These are phyloP conservation scores for Corythornis vintsioides DNA, from an alignment of 2,113 vertebrate genomes.

Conservation along the genomic window DNA sequence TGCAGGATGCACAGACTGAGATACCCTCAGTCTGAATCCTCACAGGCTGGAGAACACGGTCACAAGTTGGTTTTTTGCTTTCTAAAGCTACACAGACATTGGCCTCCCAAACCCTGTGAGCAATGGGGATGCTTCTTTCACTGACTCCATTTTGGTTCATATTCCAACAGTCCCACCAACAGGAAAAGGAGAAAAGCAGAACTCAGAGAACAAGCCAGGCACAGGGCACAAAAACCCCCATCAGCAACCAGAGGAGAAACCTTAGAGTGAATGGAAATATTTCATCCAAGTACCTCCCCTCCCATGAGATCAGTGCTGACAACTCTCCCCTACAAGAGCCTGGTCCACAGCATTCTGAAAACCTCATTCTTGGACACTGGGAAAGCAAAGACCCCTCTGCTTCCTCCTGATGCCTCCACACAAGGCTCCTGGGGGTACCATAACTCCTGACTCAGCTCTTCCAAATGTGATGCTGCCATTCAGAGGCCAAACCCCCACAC, in stretches of 20 bases:
- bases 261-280: background rate
- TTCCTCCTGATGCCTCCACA: background rate
- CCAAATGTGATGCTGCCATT: background rate
- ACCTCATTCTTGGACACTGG: background rate
- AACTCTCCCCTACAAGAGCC: background rate
- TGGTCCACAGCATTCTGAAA: background rate
- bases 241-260: background rate
- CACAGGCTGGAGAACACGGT: background rate
- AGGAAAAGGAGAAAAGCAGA: background rate
- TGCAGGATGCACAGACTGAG: background rate
- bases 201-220: background rate
- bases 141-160: background rate
- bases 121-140: background rate
- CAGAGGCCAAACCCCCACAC: background rate
- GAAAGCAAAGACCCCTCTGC: background rate
- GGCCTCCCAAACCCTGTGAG: background rate
- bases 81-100: background rate
- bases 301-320: background rate
- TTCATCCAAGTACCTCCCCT: background rate
- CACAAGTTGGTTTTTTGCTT: background rate
- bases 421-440: background rate
- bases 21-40: background rate
- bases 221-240: background rate
- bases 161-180: background rate
- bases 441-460: slow-evolving; percentile 30